These are phyloP conservation scores for Protosalanx chinensis DNA, from an alignment of 2,797 vertebrate species.

Conservation along the genomic window DNA sequence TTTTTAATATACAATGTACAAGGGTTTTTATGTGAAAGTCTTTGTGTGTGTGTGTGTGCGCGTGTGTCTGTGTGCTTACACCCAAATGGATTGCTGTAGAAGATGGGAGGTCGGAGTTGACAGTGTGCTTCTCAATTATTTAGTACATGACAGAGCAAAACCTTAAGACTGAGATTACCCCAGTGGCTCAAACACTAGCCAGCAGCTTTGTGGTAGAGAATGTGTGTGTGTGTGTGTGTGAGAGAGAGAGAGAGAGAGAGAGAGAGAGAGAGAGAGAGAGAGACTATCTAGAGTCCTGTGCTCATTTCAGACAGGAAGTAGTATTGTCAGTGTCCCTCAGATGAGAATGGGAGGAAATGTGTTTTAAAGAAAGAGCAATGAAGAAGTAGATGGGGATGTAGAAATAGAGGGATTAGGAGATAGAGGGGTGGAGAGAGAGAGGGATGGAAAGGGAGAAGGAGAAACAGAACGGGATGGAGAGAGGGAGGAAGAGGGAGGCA, in stretches of 20 bases:
- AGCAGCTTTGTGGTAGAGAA: not conserved
- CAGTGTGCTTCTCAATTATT: conserved; percentile 35
- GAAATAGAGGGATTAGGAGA: not conserved
- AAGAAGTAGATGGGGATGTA: no score
- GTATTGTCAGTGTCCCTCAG: no score
- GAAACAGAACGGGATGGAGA: not conserved
- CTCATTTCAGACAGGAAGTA: no score
- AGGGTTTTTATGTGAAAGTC: not conserved
- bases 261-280: no score
- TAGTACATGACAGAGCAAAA: conserved; percentile 44
- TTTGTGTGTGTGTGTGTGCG: not conserved
- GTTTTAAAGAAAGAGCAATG: no score
- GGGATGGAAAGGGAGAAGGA: no score
- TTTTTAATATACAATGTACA: not conserved
- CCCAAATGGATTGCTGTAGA: not conserved
- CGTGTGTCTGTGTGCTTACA: not conserved
- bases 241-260: no score
- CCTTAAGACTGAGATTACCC: conserved; percentile 7
- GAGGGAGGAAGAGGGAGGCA: not conserved
- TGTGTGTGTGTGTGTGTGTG: not conserved
- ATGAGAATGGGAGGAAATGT: no score
- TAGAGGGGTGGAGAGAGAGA: not conserved
- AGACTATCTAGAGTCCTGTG: no score
- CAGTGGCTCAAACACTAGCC: not conserved
- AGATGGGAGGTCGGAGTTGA: conserved; percentile 60